Base-by-base conservation (phyloP, 2,113 vertebrate genomes). In the Paedocypris sp. region DNA sequence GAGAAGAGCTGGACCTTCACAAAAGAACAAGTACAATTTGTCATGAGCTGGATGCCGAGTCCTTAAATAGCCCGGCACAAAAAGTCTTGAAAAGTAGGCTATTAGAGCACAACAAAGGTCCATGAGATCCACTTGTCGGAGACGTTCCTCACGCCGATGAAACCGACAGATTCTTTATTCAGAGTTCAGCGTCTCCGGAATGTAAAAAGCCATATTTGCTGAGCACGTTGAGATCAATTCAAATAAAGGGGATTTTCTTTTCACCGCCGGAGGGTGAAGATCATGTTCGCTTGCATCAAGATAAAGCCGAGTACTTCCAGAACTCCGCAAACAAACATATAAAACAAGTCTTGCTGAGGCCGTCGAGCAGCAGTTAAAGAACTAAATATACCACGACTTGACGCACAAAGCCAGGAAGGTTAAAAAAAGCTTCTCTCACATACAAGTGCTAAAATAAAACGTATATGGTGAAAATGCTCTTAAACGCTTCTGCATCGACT, bases 51-150 rank as follows among this genome's bases (percentile, higher is more conserved):
- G 76, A 80, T 83, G 80, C 77, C 77, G 76, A 82, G 79, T 83
- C 81, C 79, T 76, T 79, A 84, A 86, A 86, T 82, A 85, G 79
- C 64, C 68, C 79, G 76, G 80, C 82, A 87, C 78, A 85, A 80
- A 83, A 86, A 82, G 68, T 26, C 67, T 74, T 75, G 64, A 77
- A 82, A 85, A 83, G 77, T 84, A 87, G 84, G 82, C 73, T 80
- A 86, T 82, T 78, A 80, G 77, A 73, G 63, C 68, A 70, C 51
- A 57, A 65, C 47, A 59, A 68, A 58, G 59, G 62, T 62, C 62
- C 68, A 66, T 45, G 43, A 48, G 41, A 59, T 60, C 46, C 67
- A 52, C 56, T 23, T 60, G 43, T 60, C 28, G 16, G 28, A 42
- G 67, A 49, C 54, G 43, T 39, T 32, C 43, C 8, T n/a, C n/a